Percentiles rank a stretch among this genome's conserved stretches.
Evolutionary conservation across 2,888 invertebrate genomes (phyloP).

Genomic region (Orchestes rusci): DNA sequence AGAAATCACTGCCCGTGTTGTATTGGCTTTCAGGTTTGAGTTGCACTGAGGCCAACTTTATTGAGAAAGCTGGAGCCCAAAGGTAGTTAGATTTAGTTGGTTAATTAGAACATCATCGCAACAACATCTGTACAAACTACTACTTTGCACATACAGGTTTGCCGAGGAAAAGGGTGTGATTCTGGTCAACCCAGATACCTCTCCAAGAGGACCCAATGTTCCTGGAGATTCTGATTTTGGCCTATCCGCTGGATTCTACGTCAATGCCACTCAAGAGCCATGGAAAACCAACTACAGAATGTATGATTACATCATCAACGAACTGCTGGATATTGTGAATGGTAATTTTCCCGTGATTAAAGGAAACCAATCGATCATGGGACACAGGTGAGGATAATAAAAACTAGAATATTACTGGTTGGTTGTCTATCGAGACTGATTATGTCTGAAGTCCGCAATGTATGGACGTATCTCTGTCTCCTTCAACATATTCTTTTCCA

Average conservation of each 20-base stretch:
- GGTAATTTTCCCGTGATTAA: conserved; percentile 62
- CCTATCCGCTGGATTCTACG: conserved; percentile 90
- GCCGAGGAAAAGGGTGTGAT: conserved; percentile 81
- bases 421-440: too few relatives aligned
- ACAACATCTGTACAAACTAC: too few relatives aligned
- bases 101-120: too few relatives aligned
- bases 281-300: conserved; percentile 92
- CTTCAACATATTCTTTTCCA: conserved; percentile 47
- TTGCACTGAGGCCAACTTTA: conserved; percentile 93
- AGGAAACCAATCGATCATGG: conserved; percentile 68
- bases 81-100: too few relatives aligned
- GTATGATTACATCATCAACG: conserved; percentile 89
- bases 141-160: too few relatives aligned
- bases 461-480: too few relatives aligned
- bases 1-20: conserved; percentile 66
- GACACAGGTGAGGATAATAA: conserved; percentile 66
- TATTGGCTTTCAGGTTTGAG: conserved; percentile 90
- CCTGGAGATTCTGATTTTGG: conserved; percentile 95
- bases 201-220: conserved; percentile 83
- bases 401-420: too few relatives aligned
- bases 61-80: conserved; percentile 93
- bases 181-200: conserved; percentile 93
- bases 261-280: conserved; percentile 85
- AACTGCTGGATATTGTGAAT: conserved; percentile 69
- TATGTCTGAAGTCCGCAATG: too few relatives aligned